Conservation (phyloP, 2,888 invertebrate species). For the Gasteruption jaculator region DNA sequence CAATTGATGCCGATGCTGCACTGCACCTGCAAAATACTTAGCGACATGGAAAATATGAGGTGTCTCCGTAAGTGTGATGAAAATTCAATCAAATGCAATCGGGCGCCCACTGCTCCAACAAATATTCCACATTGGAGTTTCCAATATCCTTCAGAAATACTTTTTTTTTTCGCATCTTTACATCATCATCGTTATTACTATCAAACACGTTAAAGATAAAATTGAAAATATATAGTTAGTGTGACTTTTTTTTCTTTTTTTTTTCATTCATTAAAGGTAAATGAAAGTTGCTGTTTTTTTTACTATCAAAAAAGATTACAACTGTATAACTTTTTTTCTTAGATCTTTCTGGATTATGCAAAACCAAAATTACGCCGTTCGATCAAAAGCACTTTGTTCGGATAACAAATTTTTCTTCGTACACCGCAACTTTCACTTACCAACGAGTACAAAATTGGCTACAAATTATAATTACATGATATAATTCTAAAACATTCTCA, state of each 20-base stretch:
- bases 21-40: conserved; percentile 51
- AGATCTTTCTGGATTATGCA: too few species aligned
- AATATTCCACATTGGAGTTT: conserved; percentile 29
- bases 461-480: conserved; percentile 41
- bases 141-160: too few species aligned
- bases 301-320: neutral
- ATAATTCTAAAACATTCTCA: conserved; percentile 43
- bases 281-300: conserved; percentile 35
- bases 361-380: too few species aligned
- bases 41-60: conserved; percentile 43
- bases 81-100: too few species aligned
- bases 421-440: conserved; percentile 45
- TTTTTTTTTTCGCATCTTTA: too few species aligned
- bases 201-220: conserved; percentile 33
- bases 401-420: too few species aligned
- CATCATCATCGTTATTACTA: too few species aligned
- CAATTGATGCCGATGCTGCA: conserved; percentile 43
- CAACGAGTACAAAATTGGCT: conserved; percentile 43
- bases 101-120: conserved; percentile 30
- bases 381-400: too few species aligned
- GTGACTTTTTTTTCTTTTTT: too few species aligned
- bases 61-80: too few species aligned
- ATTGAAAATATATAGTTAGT: conserved; percentile 32
- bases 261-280: too few species aligned
- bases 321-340: too few species aligned